These are phyloP conservation scores for Galaxea fascicularis DNA, from an alignment of 92 coral and sea anemone genomes.

Conservation along the genomic window DNA sequence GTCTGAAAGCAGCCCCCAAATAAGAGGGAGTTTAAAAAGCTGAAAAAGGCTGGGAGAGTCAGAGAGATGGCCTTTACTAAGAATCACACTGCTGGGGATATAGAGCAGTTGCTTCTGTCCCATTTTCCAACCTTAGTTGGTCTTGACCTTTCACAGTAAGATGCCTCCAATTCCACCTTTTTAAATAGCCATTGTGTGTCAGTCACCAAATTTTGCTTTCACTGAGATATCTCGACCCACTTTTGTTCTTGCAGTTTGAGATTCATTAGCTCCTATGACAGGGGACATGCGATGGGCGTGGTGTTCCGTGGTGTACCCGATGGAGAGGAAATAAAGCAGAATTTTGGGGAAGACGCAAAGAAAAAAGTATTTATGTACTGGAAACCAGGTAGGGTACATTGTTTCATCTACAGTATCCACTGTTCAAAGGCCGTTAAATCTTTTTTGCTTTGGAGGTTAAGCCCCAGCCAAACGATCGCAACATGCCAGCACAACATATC, in stretches of 20 bases:
- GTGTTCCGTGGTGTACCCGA: not conserved
- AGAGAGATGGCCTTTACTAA: slow-evolving; percentile 8
- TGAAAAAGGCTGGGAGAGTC: slow-evolving; percentile 8
- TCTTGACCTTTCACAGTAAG: slow-evolving; percentile 22
- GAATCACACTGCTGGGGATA: not conserved
- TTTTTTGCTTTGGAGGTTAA: no score
- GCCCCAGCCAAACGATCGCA: no score
- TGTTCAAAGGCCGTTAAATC: no score
- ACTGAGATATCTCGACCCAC: not conserved
- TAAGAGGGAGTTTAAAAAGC: not conserved
- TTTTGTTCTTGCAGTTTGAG: not conserved
- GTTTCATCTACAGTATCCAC: no score
- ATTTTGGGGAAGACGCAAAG: no score
- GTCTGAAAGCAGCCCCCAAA: not conserved
- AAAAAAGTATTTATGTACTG: no score
- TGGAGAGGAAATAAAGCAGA: slow-evolving; percentile 6
- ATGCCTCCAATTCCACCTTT: not conserved
- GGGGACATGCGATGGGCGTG: slow-evolving; percentile 5
- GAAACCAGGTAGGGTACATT: no score
- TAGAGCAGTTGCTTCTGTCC: not conserved
- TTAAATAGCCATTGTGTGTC: not conserved
- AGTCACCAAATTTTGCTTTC: not conserved
- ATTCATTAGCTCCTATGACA: slow-evolving; percentile 7
- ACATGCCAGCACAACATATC: no score
- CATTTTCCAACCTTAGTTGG: not conserved